Percentiles rank a stretch among this genome's conserved stretches.
Conservation (phyloP, 1,140 invertebrate species). For the Calephelis nemesis region DNA sequence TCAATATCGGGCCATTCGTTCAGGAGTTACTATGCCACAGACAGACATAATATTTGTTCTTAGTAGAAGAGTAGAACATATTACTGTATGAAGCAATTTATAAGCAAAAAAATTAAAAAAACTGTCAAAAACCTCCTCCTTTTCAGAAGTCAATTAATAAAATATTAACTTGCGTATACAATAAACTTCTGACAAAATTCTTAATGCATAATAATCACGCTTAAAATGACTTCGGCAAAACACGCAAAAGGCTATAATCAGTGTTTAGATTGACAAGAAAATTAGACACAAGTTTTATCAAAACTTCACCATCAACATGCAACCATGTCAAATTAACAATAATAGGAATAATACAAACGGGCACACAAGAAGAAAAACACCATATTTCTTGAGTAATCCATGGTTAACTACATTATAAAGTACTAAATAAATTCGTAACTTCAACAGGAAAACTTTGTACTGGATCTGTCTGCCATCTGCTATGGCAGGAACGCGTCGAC, state of each 20-base stretch:
- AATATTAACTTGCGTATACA: too few relatives aligned
- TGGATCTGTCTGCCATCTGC: conserved; percentile 35
- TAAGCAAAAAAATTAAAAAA: too few relatives aligned
- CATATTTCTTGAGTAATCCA: conserved; percentile 51
- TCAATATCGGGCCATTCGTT: too few relatives aligned
- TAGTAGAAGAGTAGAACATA: too few relatives aligned
- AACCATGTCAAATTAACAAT: conserved; percentile 29
- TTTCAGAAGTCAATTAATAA: too few relatives aligned
- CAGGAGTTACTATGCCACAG: too few relatives aligned
- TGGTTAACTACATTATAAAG: conserved; percentile 27
- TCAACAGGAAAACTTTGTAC: conserved; percentile 7
- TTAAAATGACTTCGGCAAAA: conserved; percentile 15
- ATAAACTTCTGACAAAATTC: not conserved
- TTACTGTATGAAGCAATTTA: too few relatives aligned
- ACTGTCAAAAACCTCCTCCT: too few relatives aligned
- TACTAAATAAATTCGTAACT: conserved; percentile 2
- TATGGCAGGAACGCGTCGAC: conserved; percentile 36
- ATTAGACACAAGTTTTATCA: conserved; percentile 43
- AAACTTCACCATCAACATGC: conserved; percentile 40
- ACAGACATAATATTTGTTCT: too few relatives aligned
- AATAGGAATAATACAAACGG: conserved; percentile 50
- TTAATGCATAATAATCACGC: conserved; percentile 6
- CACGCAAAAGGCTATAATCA: conserved; percentile 37
- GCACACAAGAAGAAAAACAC: conserved; percentile 54
- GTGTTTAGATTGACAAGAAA: conserved; percentile 47